Conservation (phyloP, 2,113 vertebrate species). For the Empidonax traillii region DNA sequence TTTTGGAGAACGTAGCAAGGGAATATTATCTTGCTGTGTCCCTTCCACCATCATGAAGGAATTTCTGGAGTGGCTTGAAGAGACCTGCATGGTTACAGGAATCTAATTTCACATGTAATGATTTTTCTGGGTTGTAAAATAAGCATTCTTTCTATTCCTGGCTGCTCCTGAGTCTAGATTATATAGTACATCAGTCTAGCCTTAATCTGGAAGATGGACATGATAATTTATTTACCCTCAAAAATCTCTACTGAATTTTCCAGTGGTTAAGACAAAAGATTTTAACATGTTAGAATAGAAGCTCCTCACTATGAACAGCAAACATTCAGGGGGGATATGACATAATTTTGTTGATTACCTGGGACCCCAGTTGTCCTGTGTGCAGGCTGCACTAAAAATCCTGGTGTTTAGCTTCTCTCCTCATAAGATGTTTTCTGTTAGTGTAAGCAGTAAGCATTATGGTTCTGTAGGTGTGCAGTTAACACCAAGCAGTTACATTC, state of each 20-base stretch:
- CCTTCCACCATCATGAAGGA: not conserved
- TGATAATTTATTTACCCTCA: conserved; percentile 32
- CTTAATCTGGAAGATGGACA: conserved; percentile 31
- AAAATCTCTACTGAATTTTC: not conserved
- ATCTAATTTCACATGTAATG: conserved; percentile 41
- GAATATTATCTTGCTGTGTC: not conserved
- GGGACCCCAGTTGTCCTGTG: not conserved
- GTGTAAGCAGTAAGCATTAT: not conserved
- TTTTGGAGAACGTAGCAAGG: not conserved
- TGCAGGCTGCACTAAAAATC: not conserved
- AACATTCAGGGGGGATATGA: not conserved
- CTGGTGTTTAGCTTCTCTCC: not conserved
- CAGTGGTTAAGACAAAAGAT: not conserved
- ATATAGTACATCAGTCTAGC: not conserved
- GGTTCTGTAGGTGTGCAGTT: not conserved
- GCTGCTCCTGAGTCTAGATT: not conserved
- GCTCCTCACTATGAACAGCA: not conserved
- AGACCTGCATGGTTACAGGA: conserved; percentile 8
- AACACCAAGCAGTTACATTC: not conserved
- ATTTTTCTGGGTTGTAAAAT: conserved; percentile 32
- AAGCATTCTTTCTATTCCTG: conserved; percentile 38
- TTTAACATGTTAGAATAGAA: not conserved
- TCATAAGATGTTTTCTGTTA: not conserved
- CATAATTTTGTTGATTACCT: not conserved
- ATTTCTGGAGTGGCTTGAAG: conserved; percentile 28